Base-by-base conservation (phyloP, 2,113 vertebrate genomes). In the Brachyistius frenatus region DNA sequence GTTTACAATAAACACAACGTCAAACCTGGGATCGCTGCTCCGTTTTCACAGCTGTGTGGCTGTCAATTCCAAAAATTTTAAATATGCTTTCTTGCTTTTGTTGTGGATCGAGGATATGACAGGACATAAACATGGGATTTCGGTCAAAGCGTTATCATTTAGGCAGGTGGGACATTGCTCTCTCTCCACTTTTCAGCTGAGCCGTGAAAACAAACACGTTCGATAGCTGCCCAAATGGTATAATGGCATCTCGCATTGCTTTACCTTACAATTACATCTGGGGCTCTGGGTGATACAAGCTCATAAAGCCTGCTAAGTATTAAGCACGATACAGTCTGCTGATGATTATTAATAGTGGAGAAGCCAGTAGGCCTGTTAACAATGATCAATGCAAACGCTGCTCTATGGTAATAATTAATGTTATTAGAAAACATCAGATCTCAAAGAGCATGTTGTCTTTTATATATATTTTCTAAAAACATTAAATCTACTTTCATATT, bases 41-140 rank as follows among this genome's bases (percentile, higher is more conserved):
- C 39, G 66, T 90, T 92, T 93, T 91, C 83, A 89, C 93, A 94
- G 91, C 89, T 93, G 90, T 69, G 61, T 41, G 55, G 57, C 78
- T 81, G 83, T 67, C 89, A 84, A 86, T 89, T 88, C 81, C 73
- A 92, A 91, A 92, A 81, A 93, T 94, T 81, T 73, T 76, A 89
- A 87, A 89, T 81, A 91, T 83, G 84, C 87, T 90, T 89, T 80
- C 63, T 76, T 78, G 78, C 72, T 61, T 81, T 87, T 33, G 52
- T 61, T 78, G 76, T 76, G 86, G 44, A 84, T 84, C 16, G 55
- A 85, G 88, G 73, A 78, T 80, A 88, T 78, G 81, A 86, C 87
- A 88, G 64, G 63, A 90, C 82, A 90, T 30, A 92, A 84, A 89
- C 80, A 39, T 46, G 53, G 80, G 67, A 1, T 84, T 84, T 66